These are phyloP conservation scores for Lanistes nyassanus DNA, from an alignment of 1,140 invertebrate genomes.

Conservation along the genomic window DNA sequence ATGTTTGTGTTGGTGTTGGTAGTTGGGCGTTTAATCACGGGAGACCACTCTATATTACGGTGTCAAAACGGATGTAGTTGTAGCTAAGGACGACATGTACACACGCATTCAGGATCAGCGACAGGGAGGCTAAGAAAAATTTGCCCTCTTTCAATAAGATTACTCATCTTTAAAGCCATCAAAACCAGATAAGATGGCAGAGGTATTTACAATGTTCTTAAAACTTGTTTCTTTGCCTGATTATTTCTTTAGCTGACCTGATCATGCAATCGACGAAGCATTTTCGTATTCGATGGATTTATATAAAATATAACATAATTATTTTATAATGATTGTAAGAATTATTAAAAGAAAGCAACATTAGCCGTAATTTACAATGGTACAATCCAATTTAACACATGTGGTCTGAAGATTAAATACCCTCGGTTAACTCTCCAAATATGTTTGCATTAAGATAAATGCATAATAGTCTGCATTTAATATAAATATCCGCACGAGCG, in stretches of 20 bases:
- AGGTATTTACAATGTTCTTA: constrained; percentile 8
- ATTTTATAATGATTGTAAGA: not conserved
- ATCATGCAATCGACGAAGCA: not conserved
- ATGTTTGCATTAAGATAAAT: too few relatives aligned
- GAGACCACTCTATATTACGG: constrained; percentile 5
- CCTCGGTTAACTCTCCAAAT: too few relatives aligned
- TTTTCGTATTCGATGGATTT: not conserved
- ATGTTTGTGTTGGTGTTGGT: too few relatives aligned
- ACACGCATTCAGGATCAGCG: not conserved
- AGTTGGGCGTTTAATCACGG: too few relatives aligned
- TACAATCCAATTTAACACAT: too few relatives aligned
- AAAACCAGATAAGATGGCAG: constrained; percentile 5
- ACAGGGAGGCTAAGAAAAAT: not conserved
- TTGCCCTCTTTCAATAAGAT: not conserved
- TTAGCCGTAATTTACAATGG: not conserved
- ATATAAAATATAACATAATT: not conserved
- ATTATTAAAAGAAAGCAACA: not conserved
- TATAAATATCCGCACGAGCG: too few relatives aligned
- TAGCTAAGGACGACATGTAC: not conserved
- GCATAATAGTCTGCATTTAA: too few relatives aligned
- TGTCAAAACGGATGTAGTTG: constrained; percentile 1
- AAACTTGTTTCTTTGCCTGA: not conserved
- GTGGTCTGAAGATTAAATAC: too few relatives aligned
- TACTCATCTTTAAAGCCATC: not conserved
- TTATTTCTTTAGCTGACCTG: not conserved